A percentile compares a stretch with the other conserved stretches of the same genome.
Evolutionary conservation across 2,888 invertebrate species (phyloP).

Genomic region (Luffia ferchaultella): DNA sequence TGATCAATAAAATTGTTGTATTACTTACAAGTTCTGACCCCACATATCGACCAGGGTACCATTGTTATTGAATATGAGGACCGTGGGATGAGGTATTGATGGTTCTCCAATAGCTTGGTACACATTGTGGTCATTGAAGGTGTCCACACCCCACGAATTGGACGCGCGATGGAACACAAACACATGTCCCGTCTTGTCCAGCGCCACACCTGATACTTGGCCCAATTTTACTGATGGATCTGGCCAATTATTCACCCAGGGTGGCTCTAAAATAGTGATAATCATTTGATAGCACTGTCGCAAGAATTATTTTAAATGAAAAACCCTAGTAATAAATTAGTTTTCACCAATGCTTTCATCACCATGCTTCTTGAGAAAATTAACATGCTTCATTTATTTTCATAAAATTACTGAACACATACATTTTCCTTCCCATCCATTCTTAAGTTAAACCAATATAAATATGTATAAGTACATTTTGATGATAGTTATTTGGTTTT

Average conservation of each 20-base stretch:
- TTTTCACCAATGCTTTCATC: neutral
- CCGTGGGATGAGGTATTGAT: slow-evolving; percentile 70
- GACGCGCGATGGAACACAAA: slow-evolving; percentile 84
- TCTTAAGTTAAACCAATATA: neutral
- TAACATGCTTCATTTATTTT: neutral
- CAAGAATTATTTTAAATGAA: neutral
- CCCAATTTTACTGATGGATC: slow-evolving; percentile 64
- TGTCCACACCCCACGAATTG: slow-evolving; percentile 67
- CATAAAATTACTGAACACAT: neutral
- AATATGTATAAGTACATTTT: too few relatives aligned
- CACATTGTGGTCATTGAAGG: slow-evolving; percentile 68
- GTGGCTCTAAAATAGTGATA: slow-evolving; percentile 43
- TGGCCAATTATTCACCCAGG: slow-evolving; percentile 67
- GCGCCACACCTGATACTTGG: slow-evolving; percentile 82
- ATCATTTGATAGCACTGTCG: neutral
- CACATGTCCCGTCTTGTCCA: slow-evolving; percentile 76
- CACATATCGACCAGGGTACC: slow-evolving; percentile 71
- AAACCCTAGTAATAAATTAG: neutral
- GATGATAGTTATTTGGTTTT: neutral
- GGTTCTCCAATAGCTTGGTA: slow-evolving; percentile 61
- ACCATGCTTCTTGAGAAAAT: neutral
- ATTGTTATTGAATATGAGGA: slow-evolving; percentile 69
- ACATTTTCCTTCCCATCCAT: neutral
- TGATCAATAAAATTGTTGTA: too few relatives aligned
- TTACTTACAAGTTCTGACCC: slow-evolving; percentile 76